Conservation (phyloP, 1,140 invertebrate genomes). For the Caenorhabditis remanei region DNA sequence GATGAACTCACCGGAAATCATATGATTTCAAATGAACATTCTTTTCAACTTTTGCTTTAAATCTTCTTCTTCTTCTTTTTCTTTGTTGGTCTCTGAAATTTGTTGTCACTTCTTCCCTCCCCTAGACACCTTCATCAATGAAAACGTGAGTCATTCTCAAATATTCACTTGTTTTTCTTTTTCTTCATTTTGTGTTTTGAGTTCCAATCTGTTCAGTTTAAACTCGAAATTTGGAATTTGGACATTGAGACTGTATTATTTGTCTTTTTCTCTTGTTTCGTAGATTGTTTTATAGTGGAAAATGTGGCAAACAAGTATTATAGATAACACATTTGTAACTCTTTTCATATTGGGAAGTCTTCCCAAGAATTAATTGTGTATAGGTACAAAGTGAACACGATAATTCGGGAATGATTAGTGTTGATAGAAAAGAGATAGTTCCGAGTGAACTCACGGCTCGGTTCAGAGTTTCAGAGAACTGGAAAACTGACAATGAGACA, state of each 20-base stretch:
- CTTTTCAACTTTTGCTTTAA: background rate
- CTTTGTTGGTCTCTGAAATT: background rate
- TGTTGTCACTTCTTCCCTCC: background rate
- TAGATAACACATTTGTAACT: background rate
- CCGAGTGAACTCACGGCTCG: no score
- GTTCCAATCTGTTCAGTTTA: background rate
- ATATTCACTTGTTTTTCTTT: background rate
- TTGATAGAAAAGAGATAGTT: no score
- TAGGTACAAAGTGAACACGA: constrained; percentile 23
- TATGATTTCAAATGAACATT: background rate
- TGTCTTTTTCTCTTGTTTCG: background rate
- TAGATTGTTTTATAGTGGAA: background rate
- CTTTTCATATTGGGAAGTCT: background rate
- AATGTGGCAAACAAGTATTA: constrained; percentile 20
- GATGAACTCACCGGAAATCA: background rate
- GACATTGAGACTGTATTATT: constrained; percentile 25
- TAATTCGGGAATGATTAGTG: background rate
- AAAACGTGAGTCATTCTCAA: background rate
- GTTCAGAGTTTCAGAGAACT: no score
- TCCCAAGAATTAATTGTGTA: background rate
- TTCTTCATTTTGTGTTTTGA: background rate
- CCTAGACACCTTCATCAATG: background rate
- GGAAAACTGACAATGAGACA: no score
- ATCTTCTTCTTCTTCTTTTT: background rate
- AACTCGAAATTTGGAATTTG: constrained; percentile 3